A percentile compares a stretch with the other conserved stretches of the same genome.
phyloP scores from a whole-genome alignment of 2,888 invertebrate genomes.

The Calliphora vomitoria region DNA sequence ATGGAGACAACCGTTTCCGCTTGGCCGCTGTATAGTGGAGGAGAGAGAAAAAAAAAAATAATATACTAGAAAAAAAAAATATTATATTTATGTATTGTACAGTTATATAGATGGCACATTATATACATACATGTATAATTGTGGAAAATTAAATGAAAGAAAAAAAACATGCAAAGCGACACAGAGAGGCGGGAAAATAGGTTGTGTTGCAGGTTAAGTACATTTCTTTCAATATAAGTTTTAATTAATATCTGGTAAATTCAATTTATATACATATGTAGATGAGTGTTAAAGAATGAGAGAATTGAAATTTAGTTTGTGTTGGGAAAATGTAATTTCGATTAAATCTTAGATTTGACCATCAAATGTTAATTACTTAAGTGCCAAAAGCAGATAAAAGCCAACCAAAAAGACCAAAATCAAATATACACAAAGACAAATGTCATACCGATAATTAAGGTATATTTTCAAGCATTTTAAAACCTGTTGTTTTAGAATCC shows the following conservation, averaged over 20 bases:
- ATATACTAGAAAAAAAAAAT: slow-evolving; percentile 31
- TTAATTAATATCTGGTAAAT: slow-evolving; percentile 69
- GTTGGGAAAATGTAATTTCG: neutral
- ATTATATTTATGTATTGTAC: slow-evolving; percentile 6
- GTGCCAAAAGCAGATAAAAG: no score
- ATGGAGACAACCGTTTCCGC: slow-evolving; percentile 97
- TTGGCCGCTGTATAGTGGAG: slow-evolving; percentile 89
- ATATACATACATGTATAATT: neutral
- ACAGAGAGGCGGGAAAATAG: slow-evolving; percentile 12
- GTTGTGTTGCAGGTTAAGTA: slow-evolving; percentile 48
- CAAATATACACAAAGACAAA: no score
- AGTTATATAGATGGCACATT: neutral
- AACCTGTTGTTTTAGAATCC: no score
- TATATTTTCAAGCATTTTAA: no score
- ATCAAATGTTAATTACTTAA: no score
- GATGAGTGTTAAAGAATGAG: slow-evolving; percentile 2
- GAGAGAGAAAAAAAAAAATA: slow-evolving; percentile 55
- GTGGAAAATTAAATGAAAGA: slow-evolving; percentile 35
- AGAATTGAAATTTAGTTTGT: slow-evolving; percentile 31
- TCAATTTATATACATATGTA: slow-evolving; percentile 51
- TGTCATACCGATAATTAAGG: no score
- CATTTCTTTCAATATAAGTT: slow-evolving; percentile 54
- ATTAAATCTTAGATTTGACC: neutral
- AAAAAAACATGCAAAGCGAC: slow-evolving; percentile 11
- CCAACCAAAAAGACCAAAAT: no score